Evolutionary conservation across 2,888 invertebrate species (phyloP).

Genomic region (Xestia sexstrigata): DNA sequence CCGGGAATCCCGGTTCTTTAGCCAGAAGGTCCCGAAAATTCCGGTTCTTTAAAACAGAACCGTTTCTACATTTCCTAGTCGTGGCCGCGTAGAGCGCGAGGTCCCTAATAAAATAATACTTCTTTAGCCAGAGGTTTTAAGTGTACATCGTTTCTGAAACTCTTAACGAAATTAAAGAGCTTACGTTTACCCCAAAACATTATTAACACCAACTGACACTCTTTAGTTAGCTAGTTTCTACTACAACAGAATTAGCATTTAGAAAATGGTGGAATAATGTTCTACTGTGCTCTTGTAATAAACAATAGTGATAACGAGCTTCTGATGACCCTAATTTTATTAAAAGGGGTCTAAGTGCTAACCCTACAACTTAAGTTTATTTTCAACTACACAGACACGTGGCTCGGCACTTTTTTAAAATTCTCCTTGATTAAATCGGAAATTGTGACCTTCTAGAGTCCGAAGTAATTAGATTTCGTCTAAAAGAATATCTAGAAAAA

Average conservation of each 20-base stretch:
- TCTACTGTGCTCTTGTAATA: slow-evolving; percentile 23
- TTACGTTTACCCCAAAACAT: neutral
- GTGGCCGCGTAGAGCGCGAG: too few relatives aligned
- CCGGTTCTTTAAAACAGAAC: too few relatives aligned
- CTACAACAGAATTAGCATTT: slow-evolving; percentile 13
- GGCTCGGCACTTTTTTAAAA: slow-evolving; percentile 1
- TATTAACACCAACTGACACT: neutral
- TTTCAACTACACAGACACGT: slow-evolving; percentile 7
- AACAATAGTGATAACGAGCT: slow-evolving; percentile 56
- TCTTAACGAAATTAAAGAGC: neutral
- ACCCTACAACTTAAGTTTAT: slow-evolving; percentile 31
- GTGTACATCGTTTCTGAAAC: neutral
- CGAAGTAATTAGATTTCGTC: neutral
- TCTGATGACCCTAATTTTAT: slow-evolving; percentile 46
- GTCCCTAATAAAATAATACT: too few relatives aligned
- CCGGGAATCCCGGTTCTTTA: too few relatives aligned
- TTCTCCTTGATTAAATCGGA: slow-evolving; percentile 17
- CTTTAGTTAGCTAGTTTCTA: neutral
- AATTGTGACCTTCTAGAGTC: neutral
- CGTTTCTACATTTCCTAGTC: too few relatives aligned
- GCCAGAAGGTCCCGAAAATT: too few relatives aligned
- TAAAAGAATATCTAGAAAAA: neutral
- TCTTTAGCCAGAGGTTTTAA: too few relatives aligned
- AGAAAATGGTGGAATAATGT: slow-evolving; percentile 18
- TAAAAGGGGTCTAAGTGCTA: slow-evolving; percentile 32